phyloP scores from a whole-genome alignment of 1,140 invertebrate species.

The Rhyacophila brunnea region DNA sequence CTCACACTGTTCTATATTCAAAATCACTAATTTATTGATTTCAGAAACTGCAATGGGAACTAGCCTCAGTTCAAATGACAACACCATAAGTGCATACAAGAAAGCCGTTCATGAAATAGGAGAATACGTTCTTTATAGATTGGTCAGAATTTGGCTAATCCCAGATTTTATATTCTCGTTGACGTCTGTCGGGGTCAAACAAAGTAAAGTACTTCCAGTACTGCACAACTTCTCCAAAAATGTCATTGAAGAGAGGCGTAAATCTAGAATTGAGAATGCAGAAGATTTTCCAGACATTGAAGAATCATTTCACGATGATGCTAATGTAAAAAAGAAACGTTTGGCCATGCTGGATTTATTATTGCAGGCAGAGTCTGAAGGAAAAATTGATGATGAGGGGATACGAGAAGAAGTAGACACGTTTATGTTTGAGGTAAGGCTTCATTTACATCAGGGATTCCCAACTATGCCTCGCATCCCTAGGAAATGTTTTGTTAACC shows the following conservation, averaged over 20 bases:
- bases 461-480: no score
- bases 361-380: conserved; percentile 57
- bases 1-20: no score
- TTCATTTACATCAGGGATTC: not conserved
- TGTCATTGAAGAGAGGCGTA: conserved; percentile 40
- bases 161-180: conserved; percentile 36
- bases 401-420: conserved; percentile 83
- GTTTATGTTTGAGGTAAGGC: conserved; percentile 70
- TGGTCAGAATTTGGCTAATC: conserved; percentile 42
- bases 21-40: no score
- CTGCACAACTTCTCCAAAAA: conserved; percentile 40
- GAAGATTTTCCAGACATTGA: not conserved
- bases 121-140: conserved; percentile 40
- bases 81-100: conserved; percentile 40
- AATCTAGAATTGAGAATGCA: not conserved
- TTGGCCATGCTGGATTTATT: conserved; percentile 49
- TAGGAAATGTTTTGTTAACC: no score
- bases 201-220: conserved; percentile 37
- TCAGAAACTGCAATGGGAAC: conserved; percentile 44
- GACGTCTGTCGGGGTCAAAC: conserved; percentile 27
- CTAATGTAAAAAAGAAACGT: conserved; percentile 28
- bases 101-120: conserved; percentile 44
- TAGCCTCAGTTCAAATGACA: conserved; percentile 36
- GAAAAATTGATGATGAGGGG: conserved; percentile 60
- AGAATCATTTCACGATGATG: conserved; percentile 7